Evolutionary conservation across 2,797 vertebrate genomes (phyloP).

Genomic region (Rhincodon typus): DNA sequence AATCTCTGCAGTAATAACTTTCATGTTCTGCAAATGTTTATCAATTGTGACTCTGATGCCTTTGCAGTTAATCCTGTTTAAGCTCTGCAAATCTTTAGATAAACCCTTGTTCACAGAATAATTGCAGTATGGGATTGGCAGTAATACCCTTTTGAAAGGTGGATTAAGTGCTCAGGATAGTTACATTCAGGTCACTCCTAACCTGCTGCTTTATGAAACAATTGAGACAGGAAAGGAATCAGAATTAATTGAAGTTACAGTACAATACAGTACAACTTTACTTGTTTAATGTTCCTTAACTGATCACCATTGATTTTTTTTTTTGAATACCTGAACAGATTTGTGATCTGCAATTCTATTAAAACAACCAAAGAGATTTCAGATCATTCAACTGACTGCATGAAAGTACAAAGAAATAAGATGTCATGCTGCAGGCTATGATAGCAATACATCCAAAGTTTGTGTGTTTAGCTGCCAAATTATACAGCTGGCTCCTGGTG

Average conservation of each 20-base stretch:
- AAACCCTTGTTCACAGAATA: slow-evolving; percentile 11
- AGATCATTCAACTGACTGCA: not conserved
- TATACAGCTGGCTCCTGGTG: not conserved
- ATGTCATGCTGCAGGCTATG: not conserved
- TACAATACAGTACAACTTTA: not conserved
- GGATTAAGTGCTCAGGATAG: slow-evolving; percentile 25
- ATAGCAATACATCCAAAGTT: not conserved
- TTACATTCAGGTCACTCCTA: not conserved
- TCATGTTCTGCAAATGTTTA: slow-evolving; percentile 25
- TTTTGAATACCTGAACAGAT: not conserved
- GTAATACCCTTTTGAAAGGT: slow-evolving; percentile 31
- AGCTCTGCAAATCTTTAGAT: slow-evolving; percentile 23
- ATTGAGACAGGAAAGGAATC: not conserved
- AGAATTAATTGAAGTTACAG: not conserved
- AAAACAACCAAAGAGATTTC: slow-evolving; percentile 9
- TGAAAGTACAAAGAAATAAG: not conserved
- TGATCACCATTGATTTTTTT: not conserved
- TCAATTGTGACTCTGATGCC: not conserved
- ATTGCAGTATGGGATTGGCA: slow-evolving; percentile 27
- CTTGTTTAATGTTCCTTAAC: not conserved
- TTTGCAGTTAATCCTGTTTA: slow-evolving; percentile 33
- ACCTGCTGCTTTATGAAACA: not conserved
- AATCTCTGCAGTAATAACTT: not conserved
- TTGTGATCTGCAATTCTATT: slow-evolving; percentile 7
- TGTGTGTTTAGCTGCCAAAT: not conserved